Evolutionary conservation across 2,113 vertebrate species (phyloP).

Genomic region (Urocolius indicus): DNA sequence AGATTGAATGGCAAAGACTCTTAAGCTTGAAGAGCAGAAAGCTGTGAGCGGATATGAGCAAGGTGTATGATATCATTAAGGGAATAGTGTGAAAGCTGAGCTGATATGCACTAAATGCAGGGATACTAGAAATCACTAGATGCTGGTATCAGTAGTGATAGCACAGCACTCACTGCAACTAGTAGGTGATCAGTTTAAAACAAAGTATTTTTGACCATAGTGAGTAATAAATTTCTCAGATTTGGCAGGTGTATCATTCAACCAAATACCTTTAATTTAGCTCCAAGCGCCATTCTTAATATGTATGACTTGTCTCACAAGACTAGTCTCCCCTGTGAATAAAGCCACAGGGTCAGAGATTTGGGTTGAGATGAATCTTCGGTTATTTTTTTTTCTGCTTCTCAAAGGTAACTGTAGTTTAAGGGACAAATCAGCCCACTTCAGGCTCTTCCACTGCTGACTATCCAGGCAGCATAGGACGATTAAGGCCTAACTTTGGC

Average conservation of each 20-base stretch:
- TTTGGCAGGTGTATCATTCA: neutral
- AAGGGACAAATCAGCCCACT: neutral
- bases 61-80: accelerated
- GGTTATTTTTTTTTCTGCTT: neutral
- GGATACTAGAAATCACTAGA: neutral
- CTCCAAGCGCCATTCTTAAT: neutral
- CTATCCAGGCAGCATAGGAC: neutral
- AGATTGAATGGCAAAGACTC: neutral
- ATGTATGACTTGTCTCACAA: neutral
- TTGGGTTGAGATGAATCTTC: neutral
- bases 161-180: neutral
- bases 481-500: neutral
- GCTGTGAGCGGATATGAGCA: neutral
- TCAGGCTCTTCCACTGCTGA: neutral
- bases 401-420: neutral
- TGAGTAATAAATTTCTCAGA: neutral
- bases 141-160: no score
- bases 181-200: neutral
- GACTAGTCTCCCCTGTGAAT: neutral
- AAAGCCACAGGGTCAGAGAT: neutral
- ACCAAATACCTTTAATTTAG: neutral
- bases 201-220: neutral
- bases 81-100: neutral
- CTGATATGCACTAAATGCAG: neutral
- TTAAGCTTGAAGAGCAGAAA: neutral